Conservation (phyloP, 2,797 vertebrate species). For the Myiotriccus ornatus region DNA sequence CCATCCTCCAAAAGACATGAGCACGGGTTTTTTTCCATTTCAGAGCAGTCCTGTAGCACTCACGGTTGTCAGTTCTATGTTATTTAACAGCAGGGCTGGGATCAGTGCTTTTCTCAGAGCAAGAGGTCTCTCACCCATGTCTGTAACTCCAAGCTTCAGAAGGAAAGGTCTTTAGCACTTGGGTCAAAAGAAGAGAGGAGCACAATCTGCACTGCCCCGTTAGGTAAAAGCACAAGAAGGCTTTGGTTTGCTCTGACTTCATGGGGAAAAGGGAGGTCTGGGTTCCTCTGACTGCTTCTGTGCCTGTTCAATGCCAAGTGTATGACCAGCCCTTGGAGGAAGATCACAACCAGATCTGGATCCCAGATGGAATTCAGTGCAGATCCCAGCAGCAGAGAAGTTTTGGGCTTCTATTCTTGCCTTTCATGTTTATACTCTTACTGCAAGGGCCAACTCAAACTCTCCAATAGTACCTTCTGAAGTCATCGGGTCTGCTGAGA, state of each 20-base stretch:
- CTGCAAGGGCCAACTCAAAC: neutral
- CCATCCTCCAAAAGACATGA: neutral
- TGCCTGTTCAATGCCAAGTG: neutral
- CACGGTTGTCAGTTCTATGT: neutral
- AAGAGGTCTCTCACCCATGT: fast-evolving
- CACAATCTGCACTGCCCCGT: neutral
- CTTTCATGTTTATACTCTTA: neutral
- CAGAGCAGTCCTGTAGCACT: neutral
- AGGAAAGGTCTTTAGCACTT: neutral
- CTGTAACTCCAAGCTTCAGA: neutral
- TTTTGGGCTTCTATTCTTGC: neutral
- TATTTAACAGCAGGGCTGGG: neutral
- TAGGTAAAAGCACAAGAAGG: neutral
- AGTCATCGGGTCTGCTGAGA: neutral
- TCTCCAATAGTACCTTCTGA: neutral
- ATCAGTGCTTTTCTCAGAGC: neutral
- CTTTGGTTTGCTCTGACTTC: neutral
- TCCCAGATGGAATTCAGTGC: neutral
- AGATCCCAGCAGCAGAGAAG: neutral
- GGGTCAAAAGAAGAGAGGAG: neutral
- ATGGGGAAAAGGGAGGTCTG: neutral
- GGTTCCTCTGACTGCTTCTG: neutral
- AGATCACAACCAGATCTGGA: neutral
- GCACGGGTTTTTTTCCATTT: neutral
- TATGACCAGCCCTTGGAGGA: neutral